These are phyloP conservation scores for Mastomys coucha DNA, from an alignment of 2,113 vertebrate genomes.

Conservation along the genomic window DNA sequence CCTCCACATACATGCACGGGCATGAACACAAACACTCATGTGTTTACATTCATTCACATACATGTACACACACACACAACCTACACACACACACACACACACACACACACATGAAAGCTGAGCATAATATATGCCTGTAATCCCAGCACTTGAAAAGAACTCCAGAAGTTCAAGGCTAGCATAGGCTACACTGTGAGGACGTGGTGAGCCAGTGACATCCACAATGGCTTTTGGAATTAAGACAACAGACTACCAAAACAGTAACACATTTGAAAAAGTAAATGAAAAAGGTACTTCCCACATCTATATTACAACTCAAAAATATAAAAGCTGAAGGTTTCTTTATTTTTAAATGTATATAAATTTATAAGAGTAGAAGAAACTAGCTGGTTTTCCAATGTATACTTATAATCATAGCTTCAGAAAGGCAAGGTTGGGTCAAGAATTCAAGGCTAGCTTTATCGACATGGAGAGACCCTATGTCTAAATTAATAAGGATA, in stretches of 20 bases:
- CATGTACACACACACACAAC: neutral
- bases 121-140: neutral
- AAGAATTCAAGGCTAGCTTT: neutral
- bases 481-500: neutral
- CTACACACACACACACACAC: too few species aligned
- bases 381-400: too few species aligned
- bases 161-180: neutral
- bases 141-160: neutral
- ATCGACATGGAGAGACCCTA: neutral
- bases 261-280: neutral
- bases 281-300: neutral
- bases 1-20: neutral
- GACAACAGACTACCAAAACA: neutral
- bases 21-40: neutral
- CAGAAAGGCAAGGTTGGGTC: neutral
- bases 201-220: neutral
- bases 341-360: neutral
- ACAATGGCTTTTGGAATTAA: neutral
- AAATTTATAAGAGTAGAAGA: neutral
- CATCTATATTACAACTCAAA: neutral
- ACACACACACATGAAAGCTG: neutral
- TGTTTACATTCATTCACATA: neutral
- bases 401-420: neutral
- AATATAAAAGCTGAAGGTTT: neutral
- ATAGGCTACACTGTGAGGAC: neutral